These are phyloP conservation scores for Gavialis gangeticus DNA, from an alignment of 2,113 vertebrate species.

Conservation along the genomic window DNA sequence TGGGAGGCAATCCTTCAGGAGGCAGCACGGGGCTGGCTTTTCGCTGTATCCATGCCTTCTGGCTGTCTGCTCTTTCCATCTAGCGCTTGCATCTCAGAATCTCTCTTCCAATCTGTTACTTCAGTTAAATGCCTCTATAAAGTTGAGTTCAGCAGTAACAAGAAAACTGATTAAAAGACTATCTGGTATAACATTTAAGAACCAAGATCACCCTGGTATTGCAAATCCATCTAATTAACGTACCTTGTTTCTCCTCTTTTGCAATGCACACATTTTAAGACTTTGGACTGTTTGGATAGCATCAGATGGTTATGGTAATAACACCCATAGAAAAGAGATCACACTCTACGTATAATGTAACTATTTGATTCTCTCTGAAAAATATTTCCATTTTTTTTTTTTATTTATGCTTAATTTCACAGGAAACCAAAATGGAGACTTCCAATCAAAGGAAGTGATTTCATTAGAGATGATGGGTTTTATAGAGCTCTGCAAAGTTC, in stretches of 20 bases:
- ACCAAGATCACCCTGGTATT: not conserved
- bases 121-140: not conserved
- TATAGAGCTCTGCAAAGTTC: constrained; percentile 27
- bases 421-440: constrained; percentile 24
- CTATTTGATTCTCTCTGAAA: constrained; percentile 7
- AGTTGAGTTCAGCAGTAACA: not conserved
- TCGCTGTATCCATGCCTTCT: accelerated
- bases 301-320: not conserved
- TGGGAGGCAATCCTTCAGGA: no score
- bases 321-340: not conserved
- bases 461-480: constrained; percentile 44
- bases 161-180: not conserved
- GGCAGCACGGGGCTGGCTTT: accelerated
- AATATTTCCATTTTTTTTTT: constrained; percentile 24
- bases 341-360: not conserved
- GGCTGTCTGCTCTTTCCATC: not conserved
- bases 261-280: not conserved
- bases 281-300: not conserved
- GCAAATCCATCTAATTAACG: constrained; percentile 2
- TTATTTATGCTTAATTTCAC: constrained; percentile 33
- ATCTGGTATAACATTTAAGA: not conserved
- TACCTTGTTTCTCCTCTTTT: not conserved
- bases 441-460: constrained; percentile 47
- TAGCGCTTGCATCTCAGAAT: not conserved
- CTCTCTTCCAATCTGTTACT: not conserved